Evolutionary conservation across 2,888 invertebrate genomes (phyloP), one percentile per base, ranked within the genome.

Genomic region (Caenorhabditis angaria): DNA sequence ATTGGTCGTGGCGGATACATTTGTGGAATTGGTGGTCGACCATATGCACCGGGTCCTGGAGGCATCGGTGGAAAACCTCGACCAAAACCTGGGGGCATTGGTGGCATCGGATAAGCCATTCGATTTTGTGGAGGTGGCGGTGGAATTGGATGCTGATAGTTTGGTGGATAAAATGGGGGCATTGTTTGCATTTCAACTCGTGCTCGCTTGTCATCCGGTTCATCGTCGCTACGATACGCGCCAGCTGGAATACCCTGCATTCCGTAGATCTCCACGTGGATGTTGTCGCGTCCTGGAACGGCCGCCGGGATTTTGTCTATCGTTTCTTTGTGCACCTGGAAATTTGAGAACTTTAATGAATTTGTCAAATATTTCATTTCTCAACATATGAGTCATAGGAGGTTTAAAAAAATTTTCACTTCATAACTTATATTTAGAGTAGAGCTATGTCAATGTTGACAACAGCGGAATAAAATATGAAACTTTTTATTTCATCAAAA

Each of bases 271-370:
- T 99, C 99, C 89, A 99, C 94, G 90, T 97, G 97, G 88, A 96
- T 95, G 90, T 96, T 96, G 88, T 95, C 95, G 88, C 97, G 92
- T 90, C 95, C 95, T 85, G 97, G 96, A 88, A 97, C 90, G 77
- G 97, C 95, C 90, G 97, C 97, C 83, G 99, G 99, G 88, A 99
- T 97, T 91, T 97, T 97, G 90, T 99, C 97, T 88, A 99, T 95
- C 69, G 96, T 95, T 90, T 99, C 99, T 90, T 99, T 99, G 90
- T 99, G 99, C 72, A 99, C 97, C 93, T 94, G 88, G 55, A 85
- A 57, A 58, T 1, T 20, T 27, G 29, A 24, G 24, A 22, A 32
- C 24, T 50, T 58, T 27, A 47, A 24, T 24, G 14, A 27, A n/a
- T 28, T 27, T 55, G 2, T 4, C 2, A 28, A 22, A 24, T 22